These are phyloP conservation scores for Pseudomyrmex flavicornis DNA, from an alignment of 1,140 invertebrate genomes.

Conservation along the genomic window DNA sequence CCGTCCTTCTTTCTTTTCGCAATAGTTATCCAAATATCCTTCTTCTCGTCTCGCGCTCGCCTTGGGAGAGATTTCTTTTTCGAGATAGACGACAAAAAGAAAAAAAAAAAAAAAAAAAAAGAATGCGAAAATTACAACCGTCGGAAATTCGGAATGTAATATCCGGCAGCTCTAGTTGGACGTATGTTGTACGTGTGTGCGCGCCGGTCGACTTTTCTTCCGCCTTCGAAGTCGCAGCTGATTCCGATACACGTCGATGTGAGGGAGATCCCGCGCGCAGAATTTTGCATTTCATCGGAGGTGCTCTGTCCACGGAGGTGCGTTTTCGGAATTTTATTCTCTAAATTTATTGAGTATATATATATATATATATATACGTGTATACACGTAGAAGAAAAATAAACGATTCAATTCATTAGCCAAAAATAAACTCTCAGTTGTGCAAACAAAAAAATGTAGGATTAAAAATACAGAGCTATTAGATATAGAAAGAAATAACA, in stretches of 20 bases:
- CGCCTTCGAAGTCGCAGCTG: conserved; percentile 26
- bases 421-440: neutral
- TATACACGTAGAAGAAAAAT: neutral
- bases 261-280: neutral
- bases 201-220: conserved; percentile 39
- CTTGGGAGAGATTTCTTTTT: conserved; percentile 13
- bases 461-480: neutral
- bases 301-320: conserved; percentile 27
- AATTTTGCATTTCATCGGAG: conserved; percentile 34
- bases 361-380: too few relatives aligned
- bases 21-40: neutral
- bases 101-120: neutral
- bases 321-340: neutral
- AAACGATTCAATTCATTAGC: too few relatives aligned
- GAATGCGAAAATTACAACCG: conserved; percentile 41
- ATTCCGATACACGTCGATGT: neutral
- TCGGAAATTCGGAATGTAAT: conserved; percentile 55
- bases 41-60: neutral
- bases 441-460: neutral
- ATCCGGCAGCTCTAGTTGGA: conserved; percentile 49
- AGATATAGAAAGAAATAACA: too few relatives aligned
- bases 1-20: neutral
- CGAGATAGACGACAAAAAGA: neutral
- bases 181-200: conserved; percentile 44
- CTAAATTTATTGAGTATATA: neutral